Evolutionary conservation across 2,888 invertebrate genomes (phyloP).

Genomic region (Drosophila prostipennis): DNA sequence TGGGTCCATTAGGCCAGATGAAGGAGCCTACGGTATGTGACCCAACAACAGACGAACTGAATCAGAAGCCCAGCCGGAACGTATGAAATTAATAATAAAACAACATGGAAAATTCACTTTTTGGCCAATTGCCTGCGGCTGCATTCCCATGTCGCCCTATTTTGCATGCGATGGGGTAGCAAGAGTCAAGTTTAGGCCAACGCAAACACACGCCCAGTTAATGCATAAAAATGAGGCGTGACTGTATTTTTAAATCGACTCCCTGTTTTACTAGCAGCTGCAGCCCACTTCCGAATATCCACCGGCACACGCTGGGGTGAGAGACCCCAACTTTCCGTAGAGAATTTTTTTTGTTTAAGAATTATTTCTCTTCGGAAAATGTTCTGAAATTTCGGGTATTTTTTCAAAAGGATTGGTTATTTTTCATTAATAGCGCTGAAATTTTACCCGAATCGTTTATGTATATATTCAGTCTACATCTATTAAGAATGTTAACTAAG

Average conservation of each 20-base stretch:
- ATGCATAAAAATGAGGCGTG: constrained; percentile 66
- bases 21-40: constrained; percentile 17
- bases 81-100: constrained; percentile 74
- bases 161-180: constrained; percentile 32
- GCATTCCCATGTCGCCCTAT: constrained; percentile 51
- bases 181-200: constrained; percentile 12
- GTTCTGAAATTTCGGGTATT: no score
- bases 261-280: constrained; percentile 47
- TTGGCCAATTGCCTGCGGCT: constrained; percentile 64
- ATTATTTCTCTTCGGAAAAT: no score
- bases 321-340: no score
- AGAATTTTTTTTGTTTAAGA: no score
- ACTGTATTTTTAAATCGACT: constrained; percentile 21
- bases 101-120: constrained; percentile 71
- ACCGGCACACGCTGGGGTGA: no score
- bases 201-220: constrained; percentile 57
- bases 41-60: constrained; percentile 11
- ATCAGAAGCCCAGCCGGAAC: constrained; percentile 34
- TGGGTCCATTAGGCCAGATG: constrained; percentile 58
- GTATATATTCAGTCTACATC: no score
- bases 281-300: constrained; percentile 35
- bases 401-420: no score
- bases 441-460: no score
- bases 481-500: no score
- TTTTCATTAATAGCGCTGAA: no score